Base-by-base conservation (phyloP, 2,113 vertebrate genomes). In the Xenopus borealis region DNA sequence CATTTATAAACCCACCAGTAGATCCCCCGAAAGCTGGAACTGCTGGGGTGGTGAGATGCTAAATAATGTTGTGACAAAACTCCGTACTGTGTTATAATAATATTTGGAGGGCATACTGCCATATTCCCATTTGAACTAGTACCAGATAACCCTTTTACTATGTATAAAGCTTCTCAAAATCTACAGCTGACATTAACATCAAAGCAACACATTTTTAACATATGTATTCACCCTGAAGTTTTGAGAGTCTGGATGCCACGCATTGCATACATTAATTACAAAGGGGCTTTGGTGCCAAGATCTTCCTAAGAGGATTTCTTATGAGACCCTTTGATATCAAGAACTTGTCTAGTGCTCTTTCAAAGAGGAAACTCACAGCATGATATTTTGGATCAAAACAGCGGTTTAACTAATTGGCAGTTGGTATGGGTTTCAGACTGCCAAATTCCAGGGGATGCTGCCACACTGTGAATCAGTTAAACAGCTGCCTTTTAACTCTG, bases 251-350 rank as follows among this genome's bases (percentile, higher is more conserved):
- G 47, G 47, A 52, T 40, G 63, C 71, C 33, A 44, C 65, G 52
- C 27, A 46, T 53, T 72, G n/a, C 63, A 72, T 65, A 11, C 33
- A 59, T 70, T 53, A 40, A n/a, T n/a, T 33, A 61, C 50, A 53
- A 52, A 19, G 33, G 61, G 33, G 50, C 18, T 3, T 47, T 46
- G 23, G 46, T 63, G 71, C 71, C 71, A 72, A 72, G 61, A 72
- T 64, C 62, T 53, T 63, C 23, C 59, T 55, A 62, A 72, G 8
- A 9, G 16, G 23, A 47, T 72, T 53, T 30, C 59, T 33, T 47
- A 72, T 47, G 20, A 72, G 30, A 13, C 33, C n/a, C 45, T 64
- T 55, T 13, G 8, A 5, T 55, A 65, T 23, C 44, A 61, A 55
- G 10, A 53, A 72, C 33, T 13, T 55, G 10, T 47, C 47, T 18